Evolutionary conservation across 1,140 invertebrate genomes (phyloP).

Genomic region (Geopemphigus sp.): DNA sequence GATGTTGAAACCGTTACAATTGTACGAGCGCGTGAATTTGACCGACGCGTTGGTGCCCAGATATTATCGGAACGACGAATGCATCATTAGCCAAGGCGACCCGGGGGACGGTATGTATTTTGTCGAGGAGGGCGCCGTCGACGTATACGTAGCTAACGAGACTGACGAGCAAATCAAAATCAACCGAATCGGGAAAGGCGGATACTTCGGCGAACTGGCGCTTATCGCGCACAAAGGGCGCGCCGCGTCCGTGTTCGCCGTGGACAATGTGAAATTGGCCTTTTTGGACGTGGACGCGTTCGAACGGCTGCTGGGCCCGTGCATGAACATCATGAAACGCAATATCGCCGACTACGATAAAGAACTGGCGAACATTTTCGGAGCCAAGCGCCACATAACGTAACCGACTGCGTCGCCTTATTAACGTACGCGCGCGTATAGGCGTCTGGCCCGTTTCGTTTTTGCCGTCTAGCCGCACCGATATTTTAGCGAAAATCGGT

Average conservation of each 20-base stretch:
- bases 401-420: no score
- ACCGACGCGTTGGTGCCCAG: slow-evolving; percentile 88
- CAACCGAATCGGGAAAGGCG: slow-evolving; percentile 69
- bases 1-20: slow-evolving; percentile 87
- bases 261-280: slow-evolving; percentile 78
- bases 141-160: slow-evolving; percentile 75
- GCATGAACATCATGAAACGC: no score
- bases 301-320: no score
- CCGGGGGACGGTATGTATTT: slow-evolving; percentile 96
- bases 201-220: slow-evolving; percentile 94
- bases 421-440: no score
- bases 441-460: no score
- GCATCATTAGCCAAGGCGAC: slow-evolving; percentile 91
- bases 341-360: no score
- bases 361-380: no score
- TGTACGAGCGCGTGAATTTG: slow-evolving; percentile 94
- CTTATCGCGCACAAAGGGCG: slow-evolving; percentile 93
- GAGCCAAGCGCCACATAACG: no score
- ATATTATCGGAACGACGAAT: slow-evolving; percentile 70
- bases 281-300: no score
- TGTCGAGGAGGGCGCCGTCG: slow-evolving; percentile 84
- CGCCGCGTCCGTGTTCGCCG: slow-evolving; percentile 88
- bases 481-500: no score
- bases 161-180: slow-evolving; percentile 80
- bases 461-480: no score